These are phyloP conservation scores for Euura saliciscinereae DNA, from an alignment of 1,140 invertebrate species.

Conservation along the genomic window DNA sequence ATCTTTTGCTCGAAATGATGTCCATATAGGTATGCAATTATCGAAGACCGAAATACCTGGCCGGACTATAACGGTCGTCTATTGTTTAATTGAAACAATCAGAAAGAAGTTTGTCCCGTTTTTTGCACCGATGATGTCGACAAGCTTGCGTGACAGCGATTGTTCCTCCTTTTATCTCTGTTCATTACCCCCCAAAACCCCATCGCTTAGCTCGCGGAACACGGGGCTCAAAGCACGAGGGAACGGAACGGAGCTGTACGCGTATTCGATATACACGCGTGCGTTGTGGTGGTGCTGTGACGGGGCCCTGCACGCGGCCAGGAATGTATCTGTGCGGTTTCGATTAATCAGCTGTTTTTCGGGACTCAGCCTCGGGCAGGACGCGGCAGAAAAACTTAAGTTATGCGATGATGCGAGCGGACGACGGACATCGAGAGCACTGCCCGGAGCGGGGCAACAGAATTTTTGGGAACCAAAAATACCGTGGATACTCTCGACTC, in stretches of 20 bases:
- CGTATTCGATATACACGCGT: neutral
- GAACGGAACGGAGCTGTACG: neutral
- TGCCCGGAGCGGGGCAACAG: neutral
- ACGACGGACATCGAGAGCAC: neutral
- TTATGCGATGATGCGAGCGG: slow-evolving; percentile 1
- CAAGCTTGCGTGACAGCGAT: slow-evolving; percentile 2
- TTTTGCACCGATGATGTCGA: slow-evolving; percentile 9
- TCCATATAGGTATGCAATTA: neutral
- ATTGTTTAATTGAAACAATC: slow-evolving; percentile 16
- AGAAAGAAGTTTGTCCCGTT: slow-evolving; percentile 9
- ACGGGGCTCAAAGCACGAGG: neutral
- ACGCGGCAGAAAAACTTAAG: neutral
- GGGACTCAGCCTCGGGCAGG: neutral
- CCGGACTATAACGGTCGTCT: neutral
- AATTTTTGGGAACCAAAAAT: slow-evolving; percentile 3
- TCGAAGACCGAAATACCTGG: neutral
- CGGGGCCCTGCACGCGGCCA: neutral
- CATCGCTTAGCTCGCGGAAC: neutral
- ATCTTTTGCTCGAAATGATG: too few relatives aligned
- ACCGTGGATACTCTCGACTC: neutral
- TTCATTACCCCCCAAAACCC: neutral
- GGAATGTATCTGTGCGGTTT: slow-evolving; percentile 7
- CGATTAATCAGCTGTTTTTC: slow-evolving; percentile 7
- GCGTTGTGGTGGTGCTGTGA: neutral
- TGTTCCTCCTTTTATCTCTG: neutral